These are phyloP conservation scores for Sebastiscus tertius DNA, from an alignment of 2,797 vertebrate genomes.

Conservation along the genomic window DNA sequence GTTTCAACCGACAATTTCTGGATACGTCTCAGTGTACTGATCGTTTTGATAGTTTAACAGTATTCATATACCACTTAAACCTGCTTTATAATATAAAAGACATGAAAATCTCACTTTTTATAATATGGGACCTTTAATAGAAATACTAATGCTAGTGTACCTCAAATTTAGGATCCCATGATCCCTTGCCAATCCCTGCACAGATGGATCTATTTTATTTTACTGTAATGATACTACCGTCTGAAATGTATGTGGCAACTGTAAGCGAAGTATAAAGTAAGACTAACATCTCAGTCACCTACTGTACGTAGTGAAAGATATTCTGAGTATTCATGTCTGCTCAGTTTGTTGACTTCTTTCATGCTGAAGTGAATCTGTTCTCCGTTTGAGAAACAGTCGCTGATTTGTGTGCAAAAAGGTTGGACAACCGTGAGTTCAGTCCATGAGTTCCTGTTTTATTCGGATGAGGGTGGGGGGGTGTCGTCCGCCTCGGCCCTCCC, in stretches of 20 bases:
- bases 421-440: conserved; percentile 72
- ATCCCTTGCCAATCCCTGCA: not conserved
- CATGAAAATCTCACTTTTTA: too few relatives aligned
- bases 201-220: not conserved
- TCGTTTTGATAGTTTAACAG: too few relatives aligned
- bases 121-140: not conserved
- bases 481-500: conserved; percentile 86
- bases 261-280: not conserved
- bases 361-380: not conserved
- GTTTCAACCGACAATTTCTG: too few relatives aligned
- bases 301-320: not conserved
- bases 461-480: conserved; percentile 85
- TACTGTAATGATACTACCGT: not conserved
- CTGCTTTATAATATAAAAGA: too few relatives aligned
- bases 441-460: conserved; percentile 92
- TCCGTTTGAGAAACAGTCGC: not conserved
- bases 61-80: too few relatives aligned
- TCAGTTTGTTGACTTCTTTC: not conserved
- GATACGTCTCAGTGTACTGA: too few relatives aligned
- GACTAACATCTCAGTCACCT: not conserved
- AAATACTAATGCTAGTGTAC: not conserved
- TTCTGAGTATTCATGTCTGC: not conserved
- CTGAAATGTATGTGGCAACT: not conserved
- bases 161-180: not conserved
- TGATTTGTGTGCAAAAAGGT: not conserved